Evolutionary conservation across 2,888 invertebrate genomes (phyloP), one percentile per base, ranked within the genome.

Genomic region (Dryocosmus kuriphilus): DNA sequence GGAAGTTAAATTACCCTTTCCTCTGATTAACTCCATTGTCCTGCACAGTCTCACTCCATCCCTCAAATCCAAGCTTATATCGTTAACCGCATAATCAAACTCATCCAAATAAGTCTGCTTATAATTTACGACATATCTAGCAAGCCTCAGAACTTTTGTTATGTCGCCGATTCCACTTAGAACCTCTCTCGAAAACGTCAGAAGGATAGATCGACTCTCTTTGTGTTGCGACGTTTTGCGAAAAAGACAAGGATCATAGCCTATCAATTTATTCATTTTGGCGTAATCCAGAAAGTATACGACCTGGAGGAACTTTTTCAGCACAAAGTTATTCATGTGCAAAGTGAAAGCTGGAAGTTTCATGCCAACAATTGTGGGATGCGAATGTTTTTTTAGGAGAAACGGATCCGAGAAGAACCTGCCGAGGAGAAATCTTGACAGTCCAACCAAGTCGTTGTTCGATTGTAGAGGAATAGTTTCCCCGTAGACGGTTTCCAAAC

Each of bases 221-320:
- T 97, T 97, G 84, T 94, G 94, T 0, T 93, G 89, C 0, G 96
- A 95, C 81, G 94, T 95, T 86, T 95, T 95, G 75, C 95, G 94
- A 90, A 98, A 98, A 55, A 98, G 92, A 86, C 98, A 98, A 0
- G 98, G 98, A 92, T 98, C 97, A 87, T 98, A 97, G 2, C 95
- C 94, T 81, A 98, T 97, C 8, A 98, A 93, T 85, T 95, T 95
- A 57, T 93, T 93, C 74, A 93, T 93, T 90, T 98, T 98, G 0
- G 97, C 97, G 88, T 94, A 94, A 90, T 98, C 98, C 83, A 98
- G 92, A 88, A 98, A 97, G 87, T 95, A 96, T 8, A 98, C 94
- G 0, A 98, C 91, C 87, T 95, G 94, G 27, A 98, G 93, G 88
- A 97, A 96, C 89, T 97, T 97, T 88, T 97, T 97, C 16, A 98